Evolutionary conservation across 2,888 invertebrate genomes (phyloP), one percentile per base, ranked within the genome.

Genomic region (Latrodectus elegans): DNA sequence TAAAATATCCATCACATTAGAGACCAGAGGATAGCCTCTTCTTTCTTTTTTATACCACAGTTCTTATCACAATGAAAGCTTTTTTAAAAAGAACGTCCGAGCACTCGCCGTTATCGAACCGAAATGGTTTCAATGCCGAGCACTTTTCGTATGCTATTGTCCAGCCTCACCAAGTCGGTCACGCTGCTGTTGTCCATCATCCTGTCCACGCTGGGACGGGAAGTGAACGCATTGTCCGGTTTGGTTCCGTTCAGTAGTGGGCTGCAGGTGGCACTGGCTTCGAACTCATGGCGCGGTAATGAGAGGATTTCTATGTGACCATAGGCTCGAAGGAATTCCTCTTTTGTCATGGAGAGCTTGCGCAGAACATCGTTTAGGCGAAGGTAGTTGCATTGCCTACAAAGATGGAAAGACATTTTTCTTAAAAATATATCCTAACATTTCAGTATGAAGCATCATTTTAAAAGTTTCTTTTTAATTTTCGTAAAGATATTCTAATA

Each of bases 141-240:
- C 92, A 97, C 94, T 92, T 95, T 95, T 91, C 95, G 94, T 90
- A 97, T 95, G 92, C 95, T 95, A 91, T 96, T 96, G 91, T 96
- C 96, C 93, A 96, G 96, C 92, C 95, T 95, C 90, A 97, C 95
- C 84, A 97, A 67, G 52, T 89, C 89, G 17, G 88, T 85, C 17
- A 71, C 73, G 17, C 72, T 67, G 11, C 79, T 78, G 15, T 79
- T 77, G 70, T 86, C 76, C 26, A 67, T 8, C 38, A 52, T 15
- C 72, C 72, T 75, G 52, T 70, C 70, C 12, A n/a, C 12, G 53
- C 22, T 64, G 22, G 60, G 71, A 17, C 52, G 60, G 55, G 80
- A 79, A 8, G 70, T 64, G 49, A 64, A 53, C 26, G 78, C 65
- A 49, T 51, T 68, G 72, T 81, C 84, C 22, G 78, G 14, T 68